phyloP scores from a whole-genome alignment of 2,888 invertebrate genomes.

The Caenorhabditis afra region DNA sequence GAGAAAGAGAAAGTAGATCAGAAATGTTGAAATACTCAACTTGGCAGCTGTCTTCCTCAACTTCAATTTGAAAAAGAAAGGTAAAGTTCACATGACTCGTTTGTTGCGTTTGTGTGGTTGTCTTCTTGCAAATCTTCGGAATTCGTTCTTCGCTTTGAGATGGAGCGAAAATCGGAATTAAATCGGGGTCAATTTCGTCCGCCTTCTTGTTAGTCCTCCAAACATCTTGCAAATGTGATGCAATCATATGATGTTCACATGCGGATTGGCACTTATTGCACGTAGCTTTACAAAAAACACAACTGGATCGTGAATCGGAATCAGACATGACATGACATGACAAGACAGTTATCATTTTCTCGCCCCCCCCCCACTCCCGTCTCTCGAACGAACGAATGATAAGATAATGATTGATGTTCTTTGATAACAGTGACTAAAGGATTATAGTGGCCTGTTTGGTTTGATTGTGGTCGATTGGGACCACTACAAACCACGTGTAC shows the following conservation, averaged over 20 bases:
- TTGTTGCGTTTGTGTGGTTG: no score
- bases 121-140: constrained; percentile 6
- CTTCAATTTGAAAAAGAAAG: background rate
- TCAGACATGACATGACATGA: constrained; percentile 6
- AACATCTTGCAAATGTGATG: constrained; percentile 31
- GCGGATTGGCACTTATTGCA: constrained; percentile 33
- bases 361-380: background rate
- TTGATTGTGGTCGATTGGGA: no score
- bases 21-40: background rate
- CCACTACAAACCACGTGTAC: no score
- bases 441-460: background rate
- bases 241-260: constrained; percentile 60
- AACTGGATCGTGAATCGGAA: constrained; percentile 3
- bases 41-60: constrained; percentile 23
- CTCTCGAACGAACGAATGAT: constrained; percentile 16
- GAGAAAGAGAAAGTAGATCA: no score
- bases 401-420: constrained; percentile 36
- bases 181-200: constrained; percentile 17
- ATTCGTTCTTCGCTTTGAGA: background rate
- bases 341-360: constrained; percentile 19
- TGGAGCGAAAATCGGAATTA: no score
- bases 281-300: constrained; percentile 21
- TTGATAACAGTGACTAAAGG: constrained; percentile 4
- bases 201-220: background rate
- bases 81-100: constrained; percentile 26